Evolutionary conservation across 2,888 invertebrate species (phyloP), one percentile per base, ranked within the genome.

Genomic region (Lumbricus terrestris): DNA sequence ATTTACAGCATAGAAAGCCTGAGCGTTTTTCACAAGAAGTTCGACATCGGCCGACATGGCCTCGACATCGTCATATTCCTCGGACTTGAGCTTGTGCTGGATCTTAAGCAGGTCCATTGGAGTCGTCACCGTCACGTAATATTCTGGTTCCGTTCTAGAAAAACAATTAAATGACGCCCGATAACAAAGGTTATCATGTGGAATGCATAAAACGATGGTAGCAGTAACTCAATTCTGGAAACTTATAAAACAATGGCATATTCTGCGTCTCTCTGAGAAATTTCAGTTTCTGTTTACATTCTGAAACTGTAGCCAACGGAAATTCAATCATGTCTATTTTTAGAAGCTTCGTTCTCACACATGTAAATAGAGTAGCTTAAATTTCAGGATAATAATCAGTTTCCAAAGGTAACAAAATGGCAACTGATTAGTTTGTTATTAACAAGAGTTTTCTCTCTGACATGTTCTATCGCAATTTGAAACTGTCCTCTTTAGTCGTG

Each of bases 101-200:
- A 99, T 98, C 95, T 97, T 97, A 85, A 98, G 95, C 94, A 99
- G 96, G 95, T 99, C 99, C 94, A 99, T 99, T 1, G 99, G 99
- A 94, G 97, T 97, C 16, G 97, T 96, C 2, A 99, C 98, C 82
- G 98, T 97, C 93, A 96, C 95, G 93, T 96, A 95, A 93, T 96
- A 96, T 91, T 95, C 95, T 8, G 95, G 95, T 89, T 95, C 95
- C 47, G 94, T 93, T 91, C 95, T 95, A 40, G 47, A 34, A 34
- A 37, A 88, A 88, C 11, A 88, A n/a, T n/a, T 11, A 29, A 88
- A 88, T 18, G n/a, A 37, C n/a, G 35, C 40, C 40, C 23, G 20
- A 47, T 47, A 3, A 69, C 69, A 69, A 69, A 69, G 69, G n/a
- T 11, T n/a, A 69, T 8, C 29, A 69, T 69, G 29, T 5, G 13